Percentiles rank a stretch among this genome's conserved stretches.
Conservation (phyloP, 1,140 invertebrate species). For the Theocolax elegans region DNA sequence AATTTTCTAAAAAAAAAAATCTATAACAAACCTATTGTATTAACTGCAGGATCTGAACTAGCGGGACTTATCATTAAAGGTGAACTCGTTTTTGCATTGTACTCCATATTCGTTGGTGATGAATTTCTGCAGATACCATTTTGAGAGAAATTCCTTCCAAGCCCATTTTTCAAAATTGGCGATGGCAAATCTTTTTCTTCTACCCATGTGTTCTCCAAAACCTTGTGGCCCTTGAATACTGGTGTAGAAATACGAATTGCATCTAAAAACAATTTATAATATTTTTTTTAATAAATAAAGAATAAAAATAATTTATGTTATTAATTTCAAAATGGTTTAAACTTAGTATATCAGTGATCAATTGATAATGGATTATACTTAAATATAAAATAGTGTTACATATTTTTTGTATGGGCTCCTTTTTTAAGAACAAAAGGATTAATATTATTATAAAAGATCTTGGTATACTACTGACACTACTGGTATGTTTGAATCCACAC, state of each 20-base stretch:
- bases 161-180: slow-evolving; percentile 56
- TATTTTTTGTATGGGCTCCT: no score
- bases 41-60: slow-evolving; percentile 51
- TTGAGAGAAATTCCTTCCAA: slow-evolving; percentile 33
- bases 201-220: slow-evolving; percentile 56
- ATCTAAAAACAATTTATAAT: no score
- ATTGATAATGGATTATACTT: no score
- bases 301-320: no score
- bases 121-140: slow-evolving; percentile 35
- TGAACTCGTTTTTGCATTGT: slow-evolving; percentile 56
- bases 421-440: no score
- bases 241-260: slow-evolving; percentile 50
- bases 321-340: no score
- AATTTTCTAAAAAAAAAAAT: slow-evolving; percentile 1
- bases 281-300: no score
- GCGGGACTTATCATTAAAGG: slow-evolving; percentile 50
- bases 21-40: slow-evolving; percentile 44
- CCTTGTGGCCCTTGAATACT: slow-evolving; percentile 41
- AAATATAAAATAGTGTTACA: no score
- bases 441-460: neutral
- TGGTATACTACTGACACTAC: no score
- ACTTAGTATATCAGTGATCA: no score
- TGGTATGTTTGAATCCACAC: no score
- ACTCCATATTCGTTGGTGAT: slow-evolving; percentile 43
- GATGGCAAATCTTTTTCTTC: slow-evolving; percentile 55